Conservation (phyloP, 2,888 invertebrate genomes). For the Trissolcus brochymenae region DNA sequence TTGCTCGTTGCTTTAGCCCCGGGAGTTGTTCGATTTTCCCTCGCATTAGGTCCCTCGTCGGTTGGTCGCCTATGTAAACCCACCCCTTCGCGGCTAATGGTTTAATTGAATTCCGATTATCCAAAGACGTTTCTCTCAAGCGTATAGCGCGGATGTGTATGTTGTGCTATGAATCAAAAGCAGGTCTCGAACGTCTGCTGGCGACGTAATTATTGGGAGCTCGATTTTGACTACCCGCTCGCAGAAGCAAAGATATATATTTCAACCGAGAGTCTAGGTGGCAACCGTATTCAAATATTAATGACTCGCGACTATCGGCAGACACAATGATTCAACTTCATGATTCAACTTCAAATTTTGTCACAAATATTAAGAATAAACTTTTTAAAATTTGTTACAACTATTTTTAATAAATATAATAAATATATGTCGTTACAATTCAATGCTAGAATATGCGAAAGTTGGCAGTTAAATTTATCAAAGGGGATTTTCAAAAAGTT, state of each 20-base stretch:
- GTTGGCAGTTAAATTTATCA: too few species aligned
- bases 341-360: too few species aligned
- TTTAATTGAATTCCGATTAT: constrained; percentile 76
- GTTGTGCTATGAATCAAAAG: constrained; percentile 73
- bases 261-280: constrained; percentile 57
- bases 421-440: too few species aligned
- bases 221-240: constrained; percentile 65
- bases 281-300: constrained; percentile 70
- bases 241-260: constrained; percentile 58
- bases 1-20: constrained; percentile 56
- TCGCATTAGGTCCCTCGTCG: constrained; percentile 61
- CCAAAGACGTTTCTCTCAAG: constrained; percentile 67
- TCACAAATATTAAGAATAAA: too few species aligned
- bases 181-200: constrained; percentile 68
- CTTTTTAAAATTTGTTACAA: too few species aligned
- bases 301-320: constrained; percentile 59
- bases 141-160: constrained; percentile 57
- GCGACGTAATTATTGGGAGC: constrained; percentile 73
- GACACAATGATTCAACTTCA: constrained; percentile 30
- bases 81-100: constrained; percentile 60
- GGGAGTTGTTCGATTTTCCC: constrained; percentile 63
- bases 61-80: constrained; percentile 47
- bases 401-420: too few species aligned
- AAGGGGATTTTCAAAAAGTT: too few species aligned
- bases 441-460: too few species aligned